Conservation (phyloP, 1,140 invertebrate species). For the Octopus sinensis region DNA sequence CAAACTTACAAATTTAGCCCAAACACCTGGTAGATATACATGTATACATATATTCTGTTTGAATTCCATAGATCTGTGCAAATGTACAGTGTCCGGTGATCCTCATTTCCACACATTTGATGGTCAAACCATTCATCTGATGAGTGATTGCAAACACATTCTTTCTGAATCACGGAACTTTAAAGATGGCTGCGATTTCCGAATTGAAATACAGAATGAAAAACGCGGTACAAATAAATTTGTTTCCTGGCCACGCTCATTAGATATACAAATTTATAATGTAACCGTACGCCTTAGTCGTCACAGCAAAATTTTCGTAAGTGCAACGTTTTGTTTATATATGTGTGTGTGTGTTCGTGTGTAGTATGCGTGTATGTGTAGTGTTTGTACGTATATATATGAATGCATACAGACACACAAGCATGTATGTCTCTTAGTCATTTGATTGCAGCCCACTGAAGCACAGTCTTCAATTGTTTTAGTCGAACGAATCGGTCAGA, state of each 20-base stretch:
- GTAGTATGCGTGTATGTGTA: no score
- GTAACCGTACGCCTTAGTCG: constrained; percentile 79
- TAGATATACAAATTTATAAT: constrained; percentile 62
- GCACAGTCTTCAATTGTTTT: no score
- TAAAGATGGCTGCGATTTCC: constrained; percentile 64
- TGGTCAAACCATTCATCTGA: constrained; percentile 85
- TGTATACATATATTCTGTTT: no score
- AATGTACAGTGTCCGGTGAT: constrained; percentile 87
- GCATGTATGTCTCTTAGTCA: no score
- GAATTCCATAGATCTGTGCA: constrained; percentile 57
- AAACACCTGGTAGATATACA: no score
- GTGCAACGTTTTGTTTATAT: background rate
- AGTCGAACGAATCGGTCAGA: no score
- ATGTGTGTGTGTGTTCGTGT: no score
- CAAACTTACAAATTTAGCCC: no score
- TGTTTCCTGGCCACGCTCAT: constrained; percentile 26
- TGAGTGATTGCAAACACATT: constrained; percentile 56
- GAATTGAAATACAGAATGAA: constrained; percentile 81
- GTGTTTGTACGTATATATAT: no score
- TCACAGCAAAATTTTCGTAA: constrained; percentile 78
- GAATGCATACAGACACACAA: no score
- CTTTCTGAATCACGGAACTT: constrained; percentile 45
- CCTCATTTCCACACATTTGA: constrained; percentile 91
- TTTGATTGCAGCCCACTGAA: no score
- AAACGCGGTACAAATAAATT: constrained; percentile 24